phyloP scores from a whole-genome alignment of 2,797 vertebrate species.

The Tenualosa ilisha region DNA sequence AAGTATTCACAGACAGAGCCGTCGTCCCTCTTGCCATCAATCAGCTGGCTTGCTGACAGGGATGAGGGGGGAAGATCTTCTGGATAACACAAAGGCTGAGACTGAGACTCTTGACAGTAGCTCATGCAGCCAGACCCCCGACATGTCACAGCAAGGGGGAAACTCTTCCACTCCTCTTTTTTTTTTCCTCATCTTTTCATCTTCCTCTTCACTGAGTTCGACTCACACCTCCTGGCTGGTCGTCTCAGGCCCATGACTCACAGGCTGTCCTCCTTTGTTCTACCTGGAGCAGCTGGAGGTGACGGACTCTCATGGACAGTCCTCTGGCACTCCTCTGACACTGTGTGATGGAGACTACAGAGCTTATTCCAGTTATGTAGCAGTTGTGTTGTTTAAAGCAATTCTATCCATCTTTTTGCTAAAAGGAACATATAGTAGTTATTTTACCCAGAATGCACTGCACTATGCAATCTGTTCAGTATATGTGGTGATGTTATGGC shows the following conservation, averaged over 20 bases:
- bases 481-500: no score
- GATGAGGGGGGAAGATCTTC: background rate
- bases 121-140: background rate
- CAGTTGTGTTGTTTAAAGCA: no score
- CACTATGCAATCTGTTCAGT: no score
- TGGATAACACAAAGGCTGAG: background rate
- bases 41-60: background rate
- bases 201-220: background rate
- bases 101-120: background rate
- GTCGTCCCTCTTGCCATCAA: background rate
- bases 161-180: background rate
- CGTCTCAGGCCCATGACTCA: background rate
- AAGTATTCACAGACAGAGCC: background rate
- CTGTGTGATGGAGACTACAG: background rate
- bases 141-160: background rate
- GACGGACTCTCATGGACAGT: background rate
- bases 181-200: background rate
- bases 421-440: no score
- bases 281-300: background rate
- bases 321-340: background rate
- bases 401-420: no score
- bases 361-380: background rate
- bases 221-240: background rate
- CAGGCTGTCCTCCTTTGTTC: background rate
- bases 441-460: no score